These are phyloP conservation scores for Bursaphelenchus mucronatus DNA, from an alignment of 1,140 invertebrate species.

Conservation along the genomic window DNA sequence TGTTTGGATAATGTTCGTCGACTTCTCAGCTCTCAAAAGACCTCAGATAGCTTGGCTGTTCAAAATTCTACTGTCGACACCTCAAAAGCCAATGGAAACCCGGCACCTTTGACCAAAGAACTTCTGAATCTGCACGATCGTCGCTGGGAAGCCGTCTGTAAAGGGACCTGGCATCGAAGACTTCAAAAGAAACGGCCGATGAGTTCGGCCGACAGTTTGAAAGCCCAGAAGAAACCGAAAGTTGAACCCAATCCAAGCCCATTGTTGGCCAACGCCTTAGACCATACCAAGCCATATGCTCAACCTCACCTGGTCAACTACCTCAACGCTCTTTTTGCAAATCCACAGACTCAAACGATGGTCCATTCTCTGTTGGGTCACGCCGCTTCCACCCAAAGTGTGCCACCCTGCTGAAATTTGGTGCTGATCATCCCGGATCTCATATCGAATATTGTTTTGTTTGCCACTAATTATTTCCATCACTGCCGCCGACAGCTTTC, in stretches of 20 bases:
- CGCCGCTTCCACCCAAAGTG: constrained; percentile 5
- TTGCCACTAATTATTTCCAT: not conserved
- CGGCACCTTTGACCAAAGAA: constrained; percentile 46
- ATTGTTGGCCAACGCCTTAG: no score
- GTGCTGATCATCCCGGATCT: constrained; percentile 5
- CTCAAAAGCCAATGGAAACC: constrained; percentile 15
- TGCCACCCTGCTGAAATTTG: not conserved
- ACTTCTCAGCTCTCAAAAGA: constrained; percentile 53
- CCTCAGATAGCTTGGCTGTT: not conserved
- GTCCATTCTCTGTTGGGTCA: not conserved
- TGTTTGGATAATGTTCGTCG: constrained; percentile 60
- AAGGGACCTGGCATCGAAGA: constrained; percentile 38
- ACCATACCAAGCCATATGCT: no score
- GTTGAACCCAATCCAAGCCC: no score
- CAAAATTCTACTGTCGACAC: not conserved
- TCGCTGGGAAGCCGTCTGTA: constrained; percentile 48
- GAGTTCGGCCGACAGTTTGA: not conserved
- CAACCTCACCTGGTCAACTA: constrained; percentile 10
- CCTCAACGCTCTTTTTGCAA: constrained; percentile 6
- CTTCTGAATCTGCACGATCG: constrained; percentile 49
- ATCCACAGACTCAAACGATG: not conserved
- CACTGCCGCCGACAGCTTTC: no score
- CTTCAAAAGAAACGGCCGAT: constrained; percentile 28
- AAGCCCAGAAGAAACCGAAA: no score
- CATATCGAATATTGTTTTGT: constrained; percentile 9